Evolutionary conservation across 2,888 invertebrate species (phyloP), one percentile per base, ranked within the genome.

Genomic region (Torymus tubicola): DNA sequence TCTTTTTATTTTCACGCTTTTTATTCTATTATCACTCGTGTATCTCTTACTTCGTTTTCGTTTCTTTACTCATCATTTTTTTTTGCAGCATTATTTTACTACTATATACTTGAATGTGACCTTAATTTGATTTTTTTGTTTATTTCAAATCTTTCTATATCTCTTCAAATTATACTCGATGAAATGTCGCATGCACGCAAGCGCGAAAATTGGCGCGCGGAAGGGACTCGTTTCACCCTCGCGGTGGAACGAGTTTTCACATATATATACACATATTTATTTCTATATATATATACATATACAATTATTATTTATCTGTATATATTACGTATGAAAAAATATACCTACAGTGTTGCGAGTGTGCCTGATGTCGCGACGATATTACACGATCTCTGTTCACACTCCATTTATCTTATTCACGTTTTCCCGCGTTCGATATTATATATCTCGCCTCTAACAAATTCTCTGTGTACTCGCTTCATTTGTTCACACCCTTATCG

Each of bases 1-100:
- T 42, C 82, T 60, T 78, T 77, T 74, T 71, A 73, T 70, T 78
- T 80, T 83, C 68, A 74, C 82, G 83, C 82, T 87, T 83, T 82
- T 81, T 21, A n/a, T 2, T 84, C 81, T 77, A 79, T 82, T 78
- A 61, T 78, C 8, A 42, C 42, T 8, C 42, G 42, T 42, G 8
- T 42, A n/a, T 42, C 42, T 42, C 42, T 42, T 77, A 52, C 13
- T 84, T 75, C 77, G 77, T 81, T 81, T 81, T 75, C 83, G 80
- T 81, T 77, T 83, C 81, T 84, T 73, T 81, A 80, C 81, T 82
- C 82, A 78, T 74, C 68, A 42, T 52, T 86, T 83, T 52, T 86
- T 83, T 80, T 68, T 61, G 82, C 82, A 78, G 53, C 65, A 80
- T 78, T 81, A 71, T 52, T 77, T 52, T 77, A 76, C 42, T 42